These are phyloP conservation scores for Hyles euphorbiae DNA, from an alignment of 1,140 invertebrate species.

Conservation along the genomic window DNA sequence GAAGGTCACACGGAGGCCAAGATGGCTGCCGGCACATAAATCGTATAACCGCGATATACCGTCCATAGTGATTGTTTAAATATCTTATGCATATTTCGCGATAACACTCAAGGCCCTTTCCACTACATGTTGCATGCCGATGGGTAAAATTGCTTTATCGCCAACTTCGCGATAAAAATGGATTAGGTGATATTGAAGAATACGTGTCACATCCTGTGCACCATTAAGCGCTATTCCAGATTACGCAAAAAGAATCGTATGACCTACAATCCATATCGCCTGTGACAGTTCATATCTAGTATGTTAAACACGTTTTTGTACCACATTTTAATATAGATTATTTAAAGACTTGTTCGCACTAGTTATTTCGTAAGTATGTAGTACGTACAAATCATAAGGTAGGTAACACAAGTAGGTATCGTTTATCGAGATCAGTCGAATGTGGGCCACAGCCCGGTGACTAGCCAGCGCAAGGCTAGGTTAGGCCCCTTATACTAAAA, in stretches of 20 bases:
- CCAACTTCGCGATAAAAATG: conserved; percentile 1
- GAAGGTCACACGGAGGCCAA: conserved; percentile 52
- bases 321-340: too few species aligned
- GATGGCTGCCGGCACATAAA: conserved; percentile 24
- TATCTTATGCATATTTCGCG: conserved; percentile 37
- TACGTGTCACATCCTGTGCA: too few species aligned
- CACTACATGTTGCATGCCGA: conserved; percentile 27
- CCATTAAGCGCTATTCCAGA: too few species aligned
- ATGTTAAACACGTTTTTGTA: too few species aligned
- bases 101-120: conserved; percentile 54
- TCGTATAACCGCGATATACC: conserved; percentile 4
- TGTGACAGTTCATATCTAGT: too few species aligned
- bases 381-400: too few species aligned
- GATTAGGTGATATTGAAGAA: neutral
- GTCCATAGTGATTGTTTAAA: conserved; percentile 30
- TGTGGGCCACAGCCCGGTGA: conserved; percentile 19
- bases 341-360: too few species aligned
- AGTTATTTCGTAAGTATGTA: too few species aligned
- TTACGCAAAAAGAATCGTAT: too few species aligned
- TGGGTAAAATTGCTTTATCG: conserved; percentile 24
- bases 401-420: neutral
- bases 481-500: conserved; percentile 13
- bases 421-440: conserved; percentile 20
- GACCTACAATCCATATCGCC: too few species aligned
- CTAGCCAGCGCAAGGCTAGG: conserved; percentile 18